These are phyloP conservation scores for Drosophila serrata DNA, from an alignment of 1,140 invertebrate species.

Conservation along the genomic window DNA sequence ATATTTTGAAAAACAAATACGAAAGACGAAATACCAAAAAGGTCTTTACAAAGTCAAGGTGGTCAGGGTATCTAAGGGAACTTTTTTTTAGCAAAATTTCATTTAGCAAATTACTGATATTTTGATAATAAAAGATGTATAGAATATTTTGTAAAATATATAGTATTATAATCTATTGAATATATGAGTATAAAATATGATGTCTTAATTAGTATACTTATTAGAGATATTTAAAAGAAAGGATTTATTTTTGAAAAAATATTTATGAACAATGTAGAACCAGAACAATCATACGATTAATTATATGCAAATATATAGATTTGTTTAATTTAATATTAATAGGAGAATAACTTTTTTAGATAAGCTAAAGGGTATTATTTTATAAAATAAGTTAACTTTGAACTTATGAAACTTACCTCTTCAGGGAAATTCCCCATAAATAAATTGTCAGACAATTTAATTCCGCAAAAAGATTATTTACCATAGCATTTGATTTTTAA, in stretches of 20 bases:
- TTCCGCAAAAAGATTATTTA: not conserved
- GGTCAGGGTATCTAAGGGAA: not conserved
- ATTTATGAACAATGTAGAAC: too few relatives aligned
- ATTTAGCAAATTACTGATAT: too few relatives aligned
- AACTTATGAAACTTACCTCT: not conserved
- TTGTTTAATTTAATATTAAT: too few relatives aligned
- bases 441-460: not conserved
- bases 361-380: not conserved
- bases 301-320: too few relatives aligned
- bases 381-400: not conserved
- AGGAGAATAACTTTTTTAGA: not conserved
- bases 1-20: conserved; percentile 1
- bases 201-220: too few relatives aligned
- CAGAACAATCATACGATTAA: too few relatives aligned
- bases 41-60: not conserved
- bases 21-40: not conserved
- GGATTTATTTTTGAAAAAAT: too few relatives aligned
- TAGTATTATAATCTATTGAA: too few relatives aligned
- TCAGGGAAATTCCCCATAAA: not conserved
- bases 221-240: too few relatives aligned
- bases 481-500: not conserved
- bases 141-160: not conserved
- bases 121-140: not conserved
- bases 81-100: not conserved
- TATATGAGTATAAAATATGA: too few relatives aligned